These are phyloP conservation scores for Euthynnus affinis DNA, from an alignment of 2,797 vertebrate species.

Conservation along the genomic window DNA sequence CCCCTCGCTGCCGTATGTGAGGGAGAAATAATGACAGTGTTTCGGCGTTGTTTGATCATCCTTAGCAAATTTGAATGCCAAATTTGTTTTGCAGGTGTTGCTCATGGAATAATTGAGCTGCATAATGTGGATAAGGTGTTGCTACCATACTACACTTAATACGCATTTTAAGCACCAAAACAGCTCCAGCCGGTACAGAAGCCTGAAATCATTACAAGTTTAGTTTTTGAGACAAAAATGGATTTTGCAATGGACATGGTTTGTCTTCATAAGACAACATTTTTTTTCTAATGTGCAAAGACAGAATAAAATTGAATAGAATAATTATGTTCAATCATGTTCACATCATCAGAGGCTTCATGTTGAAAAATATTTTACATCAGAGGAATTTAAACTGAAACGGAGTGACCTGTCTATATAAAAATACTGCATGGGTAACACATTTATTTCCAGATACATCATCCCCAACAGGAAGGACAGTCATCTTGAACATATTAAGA, in stretches of 20 bases:
- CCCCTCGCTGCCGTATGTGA: slow-evolving; percentile 79
- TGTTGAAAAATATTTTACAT: neutral
- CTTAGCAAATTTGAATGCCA: slow-evolving; percentile 89
- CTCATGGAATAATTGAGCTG: slow-evolving; percentile 88
- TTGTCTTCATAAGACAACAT: slow-evolving; percentile 34
- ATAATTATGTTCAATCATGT: slow-evolving; percentile 6
- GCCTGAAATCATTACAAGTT: slow-evolving; percentile 74
- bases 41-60: slow-evolving; percentile 90
- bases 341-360: neutral
- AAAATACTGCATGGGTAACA: neutral
- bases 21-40: slow-evolving; percentile 91
- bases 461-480: slow-evolving; percentile 12
- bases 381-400: neutral
- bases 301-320: neutral
- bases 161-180: slow-evolving; percentile 83
- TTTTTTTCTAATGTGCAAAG: slow-evolving; percentile 24
- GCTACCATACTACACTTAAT: slow-evolving; percentile 86
- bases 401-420: neutral
- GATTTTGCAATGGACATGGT: slow-evolving; percentile 49
- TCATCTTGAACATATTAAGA: neutral
- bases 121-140: slow-evolving; percentile 89
- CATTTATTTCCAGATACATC: neutral
- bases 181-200: slow-evolving; percentile 72
- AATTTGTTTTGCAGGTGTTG: slow-evolving; percentile 92
- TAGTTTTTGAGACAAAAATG: slow-evolving; percentile 54